Percentiles rank a stretch among this genome's conserved stretches.
Evolutionary conservation across 2,888 invertebrate genomes (phyloP).

Genomic region (Camptogramma bilineatum): DNA sequence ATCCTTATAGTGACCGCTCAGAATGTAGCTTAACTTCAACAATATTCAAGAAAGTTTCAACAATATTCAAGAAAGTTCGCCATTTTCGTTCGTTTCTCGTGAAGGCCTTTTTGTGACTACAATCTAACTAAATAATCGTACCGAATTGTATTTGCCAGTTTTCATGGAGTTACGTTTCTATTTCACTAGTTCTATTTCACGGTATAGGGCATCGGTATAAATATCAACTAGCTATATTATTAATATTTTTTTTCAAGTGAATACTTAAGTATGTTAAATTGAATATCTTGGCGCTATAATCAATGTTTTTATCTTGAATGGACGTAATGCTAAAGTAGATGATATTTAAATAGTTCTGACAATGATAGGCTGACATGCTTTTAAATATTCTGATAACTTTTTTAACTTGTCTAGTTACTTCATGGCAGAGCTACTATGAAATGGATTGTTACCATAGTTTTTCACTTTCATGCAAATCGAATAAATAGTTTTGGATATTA

Average conservation of each 20-base stretch:
- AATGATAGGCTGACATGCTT: slow-evolving; percentile 13
- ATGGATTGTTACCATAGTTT: too few species aligned
- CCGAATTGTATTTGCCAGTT: too few species aligned
- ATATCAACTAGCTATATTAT: slow-evolving; percentile 1
- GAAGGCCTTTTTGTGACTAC: too few species aligned
- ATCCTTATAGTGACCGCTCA: too few species aligned
- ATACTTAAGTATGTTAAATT: slow-evolving; percentile 3
- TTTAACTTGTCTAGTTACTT: not conserved
- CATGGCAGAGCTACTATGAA: not conserved
- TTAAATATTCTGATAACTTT: slow-evolving; percentile 9
- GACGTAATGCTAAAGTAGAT: slow-evolving; percentile 12
- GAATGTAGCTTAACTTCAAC: too few species aligned
- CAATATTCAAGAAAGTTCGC: too few species aligned
- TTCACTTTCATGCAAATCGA: too few species aligned
- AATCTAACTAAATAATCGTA: too few species aligned
- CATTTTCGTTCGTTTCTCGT: too few species aligned
- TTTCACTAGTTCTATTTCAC: not conserved
- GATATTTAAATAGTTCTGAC: slow-evolving; percentile 10
- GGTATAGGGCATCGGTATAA: not conserved
- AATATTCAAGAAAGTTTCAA: too few species aligned
- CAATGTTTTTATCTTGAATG: slow-evolving; percentile 22
- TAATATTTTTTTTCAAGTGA: not conserved
- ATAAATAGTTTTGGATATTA: too few species aligned
- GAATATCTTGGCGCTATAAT: not conserved
- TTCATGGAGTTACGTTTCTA: not conserved